Conservation (phyloP, 2,113 vertebrate species). For the Daboia siamensis region DNA sequence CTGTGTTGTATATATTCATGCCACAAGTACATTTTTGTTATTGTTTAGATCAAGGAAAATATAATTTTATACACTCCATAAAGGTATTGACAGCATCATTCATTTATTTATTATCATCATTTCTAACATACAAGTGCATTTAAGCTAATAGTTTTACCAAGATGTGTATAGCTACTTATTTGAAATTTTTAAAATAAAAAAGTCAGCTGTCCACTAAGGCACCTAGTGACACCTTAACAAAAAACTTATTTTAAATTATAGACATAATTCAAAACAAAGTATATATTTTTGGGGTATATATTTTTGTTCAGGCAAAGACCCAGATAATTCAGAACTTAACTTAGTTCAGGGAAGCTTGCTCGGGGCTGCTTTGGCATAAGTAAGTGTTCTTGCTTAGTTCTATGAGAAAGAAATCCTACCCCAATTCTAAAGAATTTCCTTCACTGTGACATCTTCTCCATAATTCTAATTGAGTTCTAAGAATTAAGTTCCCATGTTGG, state of each 20-base stretch:
- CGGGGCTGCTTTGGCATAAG: background rate
- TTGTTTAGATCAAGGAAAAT: constrained; percentile 62
- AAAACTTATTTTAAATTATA: constrained; percentile 63
- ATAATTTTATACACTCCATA: constrained; percentile 66
- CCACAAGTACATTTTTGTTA: constrained; percentile 58
- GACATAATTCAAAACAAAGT: background rate
- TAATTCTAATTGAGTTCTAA: background rate
- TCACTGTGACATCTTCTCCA: background rate
- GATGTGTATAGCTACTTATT: constrained; percentile 65
- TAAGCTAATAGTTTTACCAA: constrained; percentile 53
- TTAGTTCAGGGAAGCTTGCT: background rate
- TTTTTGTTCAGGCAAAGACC: background rate
- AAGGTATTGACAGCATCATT: constrained; percentile 61
- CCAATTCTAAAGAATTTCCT: background rate
- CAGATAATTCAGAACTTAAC: background rate
- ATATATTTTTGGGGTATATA: background rate
- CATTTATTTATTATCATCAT: constrained; percentile 64
- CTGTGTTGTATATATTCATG: constrained; percentile 70
- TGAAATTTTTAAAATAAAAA: constrained; percentile 14
- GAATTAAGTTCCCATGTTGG: background rate
- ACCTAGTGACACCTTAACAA: constrained; percentile 57
- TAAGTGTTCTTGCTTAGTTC: background rate
- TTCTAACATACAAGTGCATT: constrained; percentile 55
- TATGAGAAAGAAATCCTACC: background rate
- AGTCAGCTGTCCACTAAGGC: constrained; percentile 45